Evolutionary conservation across 2,113 vertebrate species (phyloP), one percentile per base, ranked within the genome.

Genomic region (Hippocampus guttulatus): DNA sequence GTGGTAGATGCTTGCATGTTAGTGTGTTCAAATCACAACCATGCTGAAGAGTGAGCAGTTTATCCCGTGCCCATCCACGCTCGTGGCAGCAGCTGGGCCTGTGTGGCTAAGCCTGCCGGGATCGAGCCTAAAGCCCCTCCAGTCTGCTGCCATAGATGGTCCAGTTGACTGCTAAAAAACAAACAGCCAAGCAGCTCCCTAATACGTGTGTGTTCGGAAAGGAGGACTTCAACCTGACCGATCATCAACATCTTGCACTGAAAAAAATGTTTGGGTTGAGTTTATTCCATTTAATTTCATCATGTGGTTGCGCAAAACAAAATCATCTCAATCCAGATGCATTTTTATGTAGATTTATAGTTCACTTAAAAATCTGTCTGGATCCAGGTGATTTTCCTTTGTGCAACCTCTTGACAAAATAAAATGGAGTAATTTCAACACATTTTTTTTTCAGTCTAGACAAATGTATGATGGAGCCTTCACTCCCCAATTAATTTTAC

Each of bases 51-150:
- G 54, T 43, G 69, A 74, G 74, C 75, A 73, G 74, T 83, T 85
- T 83, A 76, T 83, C 60, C 54, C 33, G 20, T 70, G 49, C 55
- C 74, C 73, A 79, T 60, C 67, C 76, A 77, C 47, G 71, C 75
- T 70, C 23, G 73, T 84, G 75, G 81, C 87, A 87, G 82, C 80
- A 75, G 80, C 65, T 67, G 2, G 70, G 68, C 61, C 81, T 79
- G 70, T 70, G 79, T 52, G n/a, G 30, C 75, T 83, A 88, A 91
- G 84, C 89, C 84, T 88, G 76, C 77, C 75, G 86, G 87, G 88
- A 85, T 76, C 75, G 64, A 83, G 70, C 63, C 72, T 87, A 89
- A 91, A 88, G 79, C 88, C 69, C 75, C 83, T 76, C 75, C 85
- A 88, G 87, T 84, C 82, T 86, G 88, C 83, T 82, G 76, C 81